phyloP scores from a whole-genome alignment of 2,888 invertebrate genomes.

The Catonia carolina region DNA sequence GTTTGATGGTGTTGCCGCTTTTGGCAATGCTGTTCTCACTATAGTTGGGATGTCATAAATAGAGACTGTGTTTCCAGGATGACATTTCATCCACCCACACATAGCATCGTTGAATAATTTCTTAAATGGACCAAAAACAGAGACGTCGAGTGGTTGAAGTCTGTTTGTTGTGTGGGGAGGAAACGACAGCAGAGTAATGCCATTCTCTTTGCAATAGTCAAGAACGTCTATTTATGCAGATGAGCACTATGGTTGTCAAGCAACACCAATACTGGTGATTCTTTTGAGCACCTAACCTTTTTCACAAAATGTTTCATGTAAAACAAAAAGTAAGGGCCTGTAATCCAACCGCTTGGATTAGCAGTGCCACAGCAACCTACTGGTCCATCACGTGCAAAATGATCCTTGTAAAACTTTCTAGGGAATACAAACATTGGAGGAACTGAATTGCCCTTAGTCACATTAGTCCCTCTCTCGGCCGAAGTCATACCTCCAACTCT shows the following conservation, averaged over 20 bases:
- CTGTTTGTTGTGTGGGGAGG: too few species aligned
- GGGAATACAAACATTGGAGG: too few species aligned
- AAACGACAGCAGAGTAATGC: not conserved
- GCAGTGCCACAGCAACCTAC: not conserved
- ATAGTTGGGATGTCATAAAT: too few species aligned
- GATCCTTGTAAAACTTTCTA: not conserved
- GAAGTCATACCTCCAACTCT: conserved; percentile 5
- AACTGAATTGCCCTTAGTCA: not conserved
- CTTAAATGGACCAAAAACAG: not conserved
- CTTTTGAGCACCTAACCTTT: not conserved
- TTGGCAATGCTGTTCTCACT: too few species aligned
- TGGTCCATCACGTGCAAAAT: not conserved
- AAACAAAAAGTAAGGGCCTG: not conserved
- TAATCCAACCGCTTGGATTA: not conserved
- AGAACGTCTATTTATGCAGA: not conserved
- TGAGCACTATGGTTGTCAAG: too few species aligned
- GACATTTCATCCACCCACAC: too few species aligned
- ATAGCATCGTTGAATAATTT: too few species aligned
- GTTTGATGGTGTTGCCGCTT: too few species aligned
- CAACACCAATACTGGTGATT: not conserved
- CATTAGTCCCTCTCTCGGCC: conserved; percentile 1
- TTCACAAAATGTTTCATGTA: not conserved
- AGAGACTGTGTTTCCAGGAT: too few species aligned
- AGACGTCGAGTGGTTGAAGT: not conserved
- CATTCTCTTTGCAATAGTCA: not conserved